Evolutionary conservation across 1,140 invertebrate genomes (phyloP).

Genomic region (Aphaenogaster rudis): DNA sequence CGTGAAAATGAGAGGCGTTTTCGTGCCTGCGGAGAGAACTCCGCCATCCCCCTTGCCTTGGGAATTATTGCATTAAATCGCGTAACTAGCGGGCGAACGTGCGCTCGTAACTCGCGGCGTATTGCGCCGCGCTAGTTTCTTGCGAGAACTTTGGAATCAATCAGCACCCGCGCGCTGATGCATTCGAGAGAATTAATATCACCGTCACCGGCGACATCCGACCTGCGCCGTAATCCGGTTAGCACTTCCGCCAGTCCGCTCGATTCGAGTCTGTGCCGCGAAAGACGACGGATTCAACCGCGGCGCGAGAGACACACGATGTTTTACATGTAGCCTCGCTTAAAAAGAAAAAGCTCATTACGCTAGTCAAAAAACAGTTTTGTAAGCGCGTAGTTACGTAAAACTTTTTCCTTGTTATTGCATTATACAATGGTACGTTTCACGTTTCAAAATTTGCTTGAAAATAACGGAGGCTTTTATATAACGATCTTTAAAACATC

Average conservation of each 20-base stretch:
- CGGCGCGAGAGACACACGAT: conserved; percentile 5
- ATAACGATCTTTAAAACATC: background rate
- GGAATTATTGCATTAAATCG: conserved; percentile 77
- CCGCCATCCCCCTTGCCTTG: conserved; percentile 46
- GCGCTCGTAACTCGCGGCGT: conserved; percentile 74
- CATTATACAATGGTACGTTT: background rate
- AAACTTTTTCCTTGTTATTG: conserved; percentile 15
- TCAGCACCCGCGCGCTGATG: conserved; percentile 75
- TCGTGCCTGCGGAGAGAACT: conserved; percentile 60
- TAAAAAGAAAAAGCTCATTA: background rate
- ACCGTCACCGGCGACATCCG: conserved; percentile 75
- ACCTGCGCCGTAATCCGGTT: conserved; percentile 73
- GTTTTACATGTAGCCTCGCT: conserved; percentile 15
- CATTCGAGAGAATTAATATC: conserved; percentile 78
- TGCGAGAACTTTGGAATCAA: conserved; percentile 76
- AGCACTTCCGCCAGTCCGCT: conserved; percentile 62
- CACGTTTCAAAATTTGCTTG: background rate
- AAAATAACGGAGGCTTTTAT: background rate
- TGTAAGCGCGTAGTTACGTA: background rate
- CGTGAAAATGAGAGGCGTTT: conserved; percentile 75
- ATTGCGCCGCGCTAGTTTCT: conserved; percentile 74
- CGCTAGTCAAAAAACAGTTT: background rate
- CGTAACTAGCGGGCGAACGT: conserved; percentile 77
- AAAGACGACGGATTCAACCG: conserved; percentile 55
- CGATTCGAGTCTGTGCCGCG: conserved; percentile 36